Evolutionary conservation across 2,797 vertebrate genomes (phyloP), one percentile per base, ranked within the genome.

Genomic region (Sebastes kiyomatsui): DNA sequence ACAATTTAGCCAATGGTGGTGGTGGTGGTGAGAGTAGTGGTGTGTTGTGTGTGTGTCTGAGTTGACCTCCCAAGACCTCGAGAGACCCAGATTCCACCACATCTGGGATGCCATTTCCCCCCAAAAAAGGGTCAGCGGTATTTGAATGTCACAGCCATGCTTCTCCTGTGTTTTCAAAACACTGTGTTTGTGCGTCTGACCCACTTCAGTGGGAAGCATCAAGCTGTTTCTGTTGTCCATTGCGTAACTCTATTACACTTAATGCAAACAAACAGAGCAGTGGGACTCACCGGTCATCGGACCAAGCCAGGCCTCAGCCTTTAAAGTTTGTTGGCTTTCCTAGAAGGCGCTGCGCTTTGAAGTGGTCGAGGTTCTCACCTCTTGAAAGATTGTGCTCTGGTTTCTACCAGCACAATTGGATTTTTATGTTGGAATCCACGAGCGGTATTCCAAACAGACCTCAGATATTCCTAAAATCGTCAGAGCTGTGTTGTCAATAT

Each of bases 101-200:
- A 94, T 94, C 93, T 94, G 89, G 77, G 83, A 87, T 68, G 76
- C 87, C 81, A 79, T 73, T 69, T 92, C 93, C 95, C 89, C 2
- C 5, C 7, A 12, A 89, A 72, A 73, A 74, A 83, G 84, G 88
- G 90, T 88, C 85, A 86, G 84, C 83, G 83, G 83, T 87, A 82
- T 90, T 92, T 90, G 90, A 91, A 90, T 74, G 80, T 89, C 93
- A 92, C 79, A 70, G 71, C 85, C 84, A 92, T 16, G 87, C 85
- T 90, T 92, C 80, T 83, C 35, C 78, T 22, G 66, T 92, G 90
- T 93, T 95, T 92, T 93, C 83, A 94, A 94, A 92, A 91, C 83
- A 94, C 87, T 35, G 52, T 3, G 81, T 89, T 88, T 85, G 83
- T 79, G 72, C 1, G 73, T 72, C 67, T 90, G 84, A 88, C 86